Evolutionary conservation across 2,888 invertebrate genomes (phyloP), one percentile per base, ranked within the genome.

Genomic region (Acronicta leporina): DNA sequence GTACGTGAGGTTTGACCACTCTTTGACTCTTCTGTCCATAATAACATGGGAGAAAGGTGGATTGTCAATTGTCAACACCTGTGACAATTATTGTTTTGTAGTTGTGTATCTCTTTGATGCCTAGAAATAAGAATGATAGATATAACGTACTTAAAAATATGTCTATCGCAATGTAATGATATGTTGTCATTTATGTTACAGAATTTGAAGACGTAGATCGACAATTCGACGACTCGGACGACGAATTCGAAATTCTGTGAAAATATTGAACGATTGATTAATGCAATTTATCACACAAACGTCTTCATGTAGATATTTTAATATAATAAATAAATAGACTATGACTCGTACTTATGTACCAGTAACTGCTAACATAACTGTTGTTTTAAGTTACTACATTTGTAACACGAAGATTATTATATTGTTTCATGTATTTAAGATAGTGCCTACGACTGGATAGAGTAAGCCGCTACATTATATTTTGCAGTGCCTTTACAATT

Each of bases 241-340:
- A 97, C 75, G 97, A 97, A 83, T 97, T 97, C 86, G 97, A 97
- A 92, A 96, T 97, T 81, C 95, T 97, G 85, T 97, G 96, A 95
- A 95, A 43, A 57, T 57, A 41, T 53, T 50, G 55, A 57, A 60
- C 51, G 49, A 41, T 44, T 56, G 25, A 27, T 41, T 42, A 43
- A 48, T 55, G 50, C 53, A 54, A 44, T 52, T 62, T 50, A 72
- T 61, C 63, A 77, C 77, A 72, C 64, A 77, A 65, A 61, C 30
- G 16, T 47, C 47, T 63, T 67, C n/a, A 63, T 78, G 41, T 66
- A 70, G 55, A 72, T 72, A 63, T 35, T 59, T 57, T 65, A 55
- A 51, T 69, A 57, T 57, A 53, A 44, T 43, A 64, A 15, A 67
- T 43, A 64, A 15, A 67, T 75, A 64, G 49, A 61, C 30, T 65